Evolutionary conservation across 2,888 invertebrate genomes (phyloP), one percentile per base, ranked within the genome.

Genomic region (Cephonodes hylas): DNA sequence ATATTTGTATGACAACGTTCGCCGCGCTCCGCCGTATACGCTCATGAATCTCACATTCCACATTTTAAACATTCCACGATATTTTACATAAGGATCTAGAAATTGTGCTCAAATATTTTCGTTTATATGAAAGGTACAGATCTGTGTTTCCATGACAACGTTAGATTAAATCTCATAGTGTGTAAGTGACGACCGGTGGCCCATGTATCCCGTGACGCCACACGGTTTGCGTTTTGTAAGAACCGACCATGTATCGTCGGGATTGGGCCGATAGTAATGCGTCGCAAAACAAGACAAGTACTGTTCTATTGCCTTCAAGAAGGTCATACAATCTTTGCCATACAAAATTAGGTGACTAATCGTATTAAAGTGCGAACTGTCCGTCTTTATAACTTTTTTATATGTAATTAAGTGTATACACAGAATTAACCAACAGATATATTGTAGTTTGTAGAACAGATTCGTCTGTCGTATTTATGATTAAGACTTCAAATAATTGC

Each of bases 141-240:
- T 74, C 71, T 71, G 62, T 74, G 65, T 74, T 70, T 69, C 76
- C 79, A 80, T 80, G 79, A 78, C 79, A 78, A 68, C 67, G 60
- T 66, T 70, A 65, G 61, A 66, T 60, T 69, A 66, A 42, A 63
- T 42, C 27, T 60, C 25, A 56, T 77, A 73, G 72, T 62, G 31
- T 66, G 64, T 77, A 80, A 73, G 76, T 64, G 65, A 31, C 42
- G 48, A 31, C 44, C 27, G 27, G 38, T 6, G 25, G 22, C 3
- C 38, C 34, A 15, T 53, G 53, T 53, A 31, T 46, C 27, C 18
- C 10, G 53, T 53, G 53, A 53, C 31, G 31, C 18, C 31, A 53
- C 18, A 53, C 18, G 53, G 7, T 3, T n/a, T n/a, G 38, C 13
- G 38, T n/a, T 38, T 38, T 38, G 38, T 38, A n/a, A 46, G 23